A percentile compares a stretch with the other conserved stretches of the same genome.
Evolutionary conservation across 2,797 vertebrate genomes (phyloP).

Genomic region (Aphelocoma californica): DNA sequence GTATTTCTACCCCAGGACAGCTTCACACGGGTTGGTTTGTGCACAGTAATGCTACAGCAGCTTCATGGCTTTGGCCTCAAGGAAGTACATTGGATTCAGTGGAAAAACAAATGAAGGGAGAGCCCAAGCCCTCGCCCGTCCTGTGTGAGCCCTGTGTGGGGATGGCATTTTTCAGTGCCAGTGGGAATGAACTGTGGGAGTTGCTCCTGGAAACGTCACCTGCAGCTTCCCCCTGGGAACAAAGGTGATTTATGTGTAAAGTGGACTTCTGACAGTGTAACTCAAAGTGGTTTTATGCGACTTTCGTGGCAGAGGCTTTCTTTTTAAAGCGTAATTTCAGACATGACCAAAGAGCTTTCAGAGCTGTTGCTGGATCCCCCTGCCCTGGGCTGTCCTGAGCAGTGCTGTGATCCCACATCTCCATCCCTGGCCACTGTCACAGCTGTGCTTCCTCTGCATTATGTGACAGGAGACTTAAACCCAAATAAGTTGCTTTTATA

Average conservation of each 20-base stretch:
- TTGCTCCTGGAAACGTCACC: neutral
- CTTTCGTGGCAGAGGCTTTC: neutral
- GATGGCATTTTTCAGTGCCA: neutral
- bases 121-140: neutral
- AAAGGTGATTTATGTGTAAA: neutral
- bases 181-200: neutral
- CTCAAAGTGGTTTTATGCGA: neutral
- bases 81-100: neutral
- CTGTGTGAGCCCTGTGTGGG: rapidly evolving
- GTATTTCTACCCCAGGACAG: neutral
- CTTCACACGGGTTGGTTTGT: neutral
- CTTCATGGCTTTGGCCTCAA: neutral
- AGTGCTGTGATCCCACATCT: neutral
- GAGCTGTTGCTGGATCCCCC: neutral
- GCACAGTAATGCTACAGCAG: neutral
- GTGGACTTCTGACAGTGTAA: neutral
- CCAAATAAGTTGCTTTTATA: neutral
- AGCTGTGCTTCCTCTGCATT: neutral
- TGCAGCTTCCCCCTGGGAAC: neutral
- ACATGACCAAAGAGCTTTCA: neutral
- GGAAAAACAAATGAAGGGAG: neutral
- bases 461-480: neutral
- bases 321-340: neutral
- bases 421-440: neutral
- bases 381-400: neutral